phyloP scores from a whole-genome alignment of 2,888 invertebrate species.

The Bedellia somnulentella region DNA sequence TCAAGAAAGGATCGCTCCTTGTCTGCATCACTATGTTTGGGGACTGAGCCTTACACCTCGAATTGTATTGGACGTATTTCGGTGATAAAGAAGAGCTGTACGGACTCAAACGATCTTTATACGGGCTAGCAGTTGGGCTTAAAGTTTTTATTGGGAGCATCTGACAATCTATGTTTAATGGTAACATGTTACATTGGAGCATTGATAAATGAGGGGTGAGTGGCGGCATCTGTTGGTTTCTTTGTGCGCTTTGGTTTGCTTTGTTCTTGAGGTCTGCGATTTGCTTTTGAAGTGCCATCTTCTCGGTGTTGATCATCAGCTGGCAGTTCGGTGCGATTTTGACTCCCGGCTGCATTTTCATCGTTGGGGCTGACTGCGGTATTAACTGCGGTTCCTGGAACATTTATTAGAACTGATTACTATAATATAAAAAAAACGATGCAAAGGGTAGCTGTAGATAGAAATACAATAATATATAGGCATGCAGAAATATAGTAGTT shows the following conservation, averaged over 20 bases:
- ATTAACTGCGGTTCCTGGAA: too few relatives aligned
- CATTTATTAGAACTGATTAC: too few relatives aligned
- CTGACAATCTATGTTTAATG: constrained; percentile 32
- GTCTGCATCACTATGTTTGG: constrained; percentile 27
- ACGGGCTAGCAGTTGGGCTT: constrained; percentile 41
- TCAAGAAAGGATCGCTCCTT: constrained; percentile 37
- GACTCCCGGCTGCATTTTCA: constrained; percentile 9
- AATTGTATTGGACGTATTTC: constrained; percentile 30
- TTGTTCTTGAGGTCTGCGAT: constrained; percentile 13
- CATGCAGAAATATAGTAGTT: too few relatives aligned
- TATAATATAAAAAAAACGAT: too few relatives aligned
- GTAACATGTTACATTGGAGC: too few relatives aligned
- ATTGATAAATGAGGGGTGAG: too few relatives aligned
- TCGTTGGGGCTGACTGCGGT: too few relatives aligned
- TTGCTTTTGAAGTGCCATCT: constrained; percentile 11
- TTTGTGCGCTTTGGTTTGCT: too few relatives aligned
- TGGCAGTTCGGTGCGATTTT: constrained; percentile 22
- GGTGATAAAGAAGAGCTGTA: constrained; percentile 40
- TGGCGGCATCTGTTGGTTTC: too few relatives aligned
- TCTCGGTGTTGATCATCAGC: constrained; percentile 20
- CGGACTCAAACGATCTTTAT: constrained; percentile 32
- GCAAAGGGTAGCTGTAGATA: too few relatives aligned
- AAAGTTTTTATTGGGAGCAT: constrained; percentile 37
- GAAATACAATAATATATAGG: too few relatives aligned
- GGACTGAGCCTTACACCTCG: constrained; percentile 25